These are phyloP conservation scores for Vidua chalybeata DNA, from an alignment of 2,113 vertebrate species.

Conservation along the genomic window DNA sequence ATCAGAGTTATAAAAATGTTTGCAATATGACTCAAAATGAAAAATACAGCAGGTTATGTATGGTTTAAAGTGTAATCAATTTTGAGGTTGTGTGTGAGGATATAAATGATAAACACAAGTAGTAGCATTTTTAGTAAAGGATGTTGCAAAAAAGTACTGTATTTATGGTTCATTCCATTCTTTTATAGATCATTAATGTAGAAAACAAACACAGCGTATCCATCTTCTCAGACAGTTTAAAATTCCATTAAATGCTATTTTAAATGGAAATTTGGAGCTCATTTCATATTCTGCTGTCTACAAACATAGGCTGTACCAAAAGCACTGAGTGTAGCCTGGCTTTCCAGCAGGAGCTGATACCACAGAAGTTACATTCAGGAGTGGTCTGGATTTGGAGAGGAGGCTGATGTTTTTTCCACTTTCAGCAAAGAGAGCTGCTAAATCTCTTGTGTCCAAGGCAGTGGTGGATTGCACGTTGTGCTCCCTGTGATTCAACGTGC, in stretches of 20 bases:
- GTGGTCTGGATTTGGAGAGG: background rate
- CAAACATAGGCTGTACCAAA: background rate
- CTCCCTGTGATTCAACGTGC: background rate
- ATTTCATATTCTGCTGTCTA: background rate
- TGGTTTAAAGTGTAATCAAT: conserved; percentile 82
- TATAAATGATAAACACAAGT: conserved; percentile 81
- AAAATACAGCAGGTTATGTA: conserved; percentile 76
- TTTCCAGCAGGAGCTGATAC: background rate
- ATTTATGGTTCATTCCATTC: conserved; percentile 77
- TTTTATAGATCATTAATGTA: conserved; percentile 83
- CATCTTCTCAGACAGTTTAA: conserved; percentile 74
- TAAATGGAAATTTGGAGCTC: conserved; percentile 67
- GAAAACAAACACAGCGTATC: conserved; percentile 75
- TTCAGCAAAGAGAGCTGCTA: background rate
- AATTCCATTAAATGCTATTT: conserved; percentile 77
- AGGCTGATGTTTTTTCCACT: background rate
- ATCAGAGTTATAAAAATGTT: conserved; percentile 81
- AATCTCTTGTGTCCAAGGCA: background rate
- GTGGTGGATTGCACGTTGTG: background rate
- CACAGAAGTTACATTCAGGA: background rate
- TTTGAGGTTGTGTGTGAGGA: conserved; percentile 72
- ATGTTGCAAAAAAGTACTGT: conserved; percentile 70
- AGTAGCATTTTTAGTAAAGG: conserved; percentile 79
- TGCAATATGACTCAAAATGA: conserved; percentile 74
- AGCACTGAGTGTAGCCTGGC: background rate